A percentile compares a stretch with the other conserved stretches of the same genome.
phyloP scores from a whole-genome alignment of 2,888 invertebrate species.

The Drosophila anomalipes region DNA sequence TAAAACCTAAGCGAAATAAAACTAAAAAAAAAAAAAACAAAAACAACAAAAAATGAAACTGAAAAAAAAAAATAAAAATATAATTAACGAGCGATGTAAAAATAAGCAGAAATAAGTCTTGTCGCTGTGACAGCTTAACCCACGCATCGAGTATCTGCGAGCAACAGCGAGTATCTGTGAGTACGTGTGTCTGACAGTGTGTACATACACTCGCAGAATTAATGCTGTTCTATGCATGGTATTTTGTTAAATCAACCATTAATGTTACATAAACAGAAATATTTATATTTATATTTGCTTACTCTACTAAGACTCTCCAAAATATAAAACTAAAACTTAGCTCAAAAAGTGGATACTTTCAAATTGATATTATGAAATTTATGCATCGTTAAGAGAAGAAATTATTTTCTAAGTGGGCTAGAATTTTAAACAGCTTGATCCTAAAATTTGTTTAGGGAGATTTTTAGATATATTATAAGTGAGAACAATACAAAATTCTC shows the following conservation, averaged over 20 bases:
- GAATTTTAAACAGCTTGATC: not conserved
- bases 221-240: not conserved
- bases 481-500: not conserved
- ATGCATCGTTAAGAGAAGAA: not conserved
- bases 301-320: not conserved
- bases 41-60: conserved; percentile 8
- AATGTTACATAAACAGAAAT: not conserved
- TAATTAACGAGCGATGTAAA: conserved; percentile 69
- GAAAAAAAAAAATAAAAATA: conserved; percentile 21
- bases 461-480: not conserved
- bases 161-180: conserved; percentile 16
- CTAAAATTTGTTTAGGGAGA: not conserved
- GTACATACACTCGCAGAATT: not conserved
- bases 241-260: not conserved
- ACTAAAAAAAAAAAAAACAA: conserved; percentile 3
- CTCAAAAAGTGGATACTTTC: not conserved
- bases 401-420: not conserved
- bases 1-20: conserved; percentile 6
- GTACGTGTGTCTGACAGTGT: conserved; percentile 24
- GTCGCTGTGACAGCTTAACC: conserved; percentile 79
- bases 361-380: not conserved
- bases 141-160: conserved; percentile 54
- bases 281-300: too few relatives aligned
- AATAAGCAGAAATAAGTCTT: conserved; percentile 79
- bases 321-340: not conserved